These are phyloP conservation scores for Danaus melanippus DNA, from an alignment of 1,140 invertebrate genomes.

Conservation along the genomic window DNA sequence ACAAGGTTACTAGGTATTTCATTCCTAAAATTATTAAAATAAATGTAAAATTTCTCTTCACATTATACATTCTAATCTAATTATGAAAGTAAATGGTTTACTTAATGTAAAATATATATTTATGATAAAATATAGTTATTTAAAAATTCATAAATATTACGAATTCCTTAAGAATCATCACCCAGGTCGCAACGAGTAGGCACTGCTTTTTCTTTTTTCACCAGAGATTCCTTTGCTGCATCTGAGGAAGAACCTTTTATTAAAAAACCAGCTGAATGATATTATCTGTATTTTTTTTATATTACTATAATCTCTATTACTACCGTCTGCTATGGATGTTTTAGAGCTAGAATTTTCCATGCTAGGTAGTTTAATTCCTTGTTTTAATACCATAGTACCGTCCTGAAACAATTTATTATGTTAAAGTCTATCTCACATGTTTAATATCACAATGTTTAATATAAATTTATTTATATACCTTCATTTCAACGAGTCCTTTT, in stretches of 20 bases:
- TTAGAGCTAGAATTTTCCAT: constrained; percentile 30
- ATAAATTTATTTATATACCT: constrained; percentile 38
- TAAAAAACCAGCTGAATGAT: neutral
- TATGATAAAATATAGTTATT: no score
- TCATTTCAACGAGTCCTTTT: constrained; percentile 72
- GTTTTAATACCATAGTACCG: constrained; percentile 67
- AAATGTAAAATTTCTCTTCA: no score
- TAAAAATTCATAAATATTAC: neutral
- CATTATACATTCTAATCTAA: no score
- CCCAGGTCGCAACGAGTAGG: constrained; percentile 41
- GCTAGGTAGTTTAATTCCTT: constrained; percentile 59
- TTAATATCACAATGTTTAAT: constrained; percentile 1
- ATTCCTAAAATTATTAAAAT: no score
- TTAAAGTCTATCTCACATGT: neutral
- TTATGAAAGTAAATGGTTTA: no score
- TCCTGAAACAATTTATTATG: constrained; percentile 40
- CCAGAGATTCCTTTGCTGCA: constrained; percentile 13
- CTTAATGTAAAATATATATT: no score
- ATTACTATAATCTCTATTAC: constrained; percentile 16
- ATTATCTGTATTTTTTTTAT: neutral
- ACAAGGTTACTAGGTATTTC: no score
- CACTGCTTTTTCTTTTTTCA: constrained; percentile 28
- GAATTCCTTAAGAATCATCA: constrained; percentile 23
- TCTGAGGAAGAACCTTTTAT: constrained; percentile 2
- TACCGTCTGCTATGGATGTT: constrained; percentile 30